Percentiles rank a stretch among this genome's conserved stretches.
These are phyloP conservation scores for Drosophila gaucha DNA, from an alignment of 2,888 invertebrate species.

Conservation along the genomic window DNA sequence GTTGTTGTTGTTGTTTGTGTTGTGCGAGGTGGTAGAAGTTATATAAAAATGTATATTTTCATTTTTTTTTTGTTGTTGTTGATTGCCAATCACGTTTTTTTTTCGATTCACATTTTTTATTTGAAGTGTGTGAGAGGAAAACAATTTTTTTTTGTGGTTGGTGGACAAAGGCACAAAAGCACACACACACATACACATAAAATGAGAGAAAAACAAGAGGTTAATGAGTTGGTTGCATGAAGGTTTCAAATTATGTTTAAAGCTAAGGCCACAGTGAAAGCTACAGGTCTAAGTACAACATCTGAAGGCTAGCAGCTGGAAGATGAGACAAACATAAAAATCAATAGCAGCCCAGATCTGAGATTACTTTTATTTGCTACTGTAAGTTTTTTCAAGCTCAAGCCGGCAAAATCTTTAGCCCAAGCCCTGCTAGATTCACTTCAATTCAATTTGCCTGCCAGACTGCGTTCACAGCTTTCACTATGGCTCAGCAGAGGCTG, in stretches of 20 bases:
- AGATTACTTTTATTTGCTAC: too few species aligned
- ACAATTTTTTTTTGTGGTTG: constrained; percentile 26
- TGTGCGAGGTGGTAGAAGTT: constrained; percentile 38
- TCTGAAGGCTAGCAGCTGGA: constrained; percentile 11
- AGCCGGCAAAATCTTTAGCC: background rate
- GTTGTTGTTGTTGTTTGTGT: constrained; percentile 28
- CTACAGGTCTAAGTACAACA: constrained; percentile 15
- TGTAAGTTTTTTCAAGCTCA: background rate
- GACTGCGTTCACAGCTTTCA: constrained; percentile 50
- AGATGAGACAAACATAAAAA: constrained; percentile 11
- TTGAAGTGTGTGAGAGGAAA: constrained; percentile 37
- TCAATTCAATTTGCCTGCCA: constrained; percentile 26
- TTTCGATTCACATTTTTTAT: constrained; percentile 29
- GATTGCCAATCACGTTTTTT: constrained; percentile 38
- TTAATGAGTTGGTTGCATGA: constrained; percentile 51
- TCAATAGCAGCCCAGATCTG: constrained; percentile 1
- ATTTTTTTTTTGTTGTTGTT: constrained; percentile 23
- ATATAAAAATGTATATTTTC: constrained; percentile 18
- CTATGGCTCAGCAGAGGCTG: constrained; percentile 15
- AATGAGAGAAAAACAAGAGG: constrained; percentile 40
- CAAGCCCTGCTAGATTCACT: constrained; percentile 11
- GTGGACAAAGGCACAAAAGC: constrained; percentile 20
- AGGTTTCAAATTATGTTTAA: constrained; percentile 26
- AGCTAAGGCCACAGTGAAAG: constrained; percentile 44
- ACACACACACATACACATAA: constrained; percentile 26